These are phyloP conservation scores for Operophtera brumata DNA, from an alignment of 2,888 invertebrate species.

Conservation along the genomic window DNA sequence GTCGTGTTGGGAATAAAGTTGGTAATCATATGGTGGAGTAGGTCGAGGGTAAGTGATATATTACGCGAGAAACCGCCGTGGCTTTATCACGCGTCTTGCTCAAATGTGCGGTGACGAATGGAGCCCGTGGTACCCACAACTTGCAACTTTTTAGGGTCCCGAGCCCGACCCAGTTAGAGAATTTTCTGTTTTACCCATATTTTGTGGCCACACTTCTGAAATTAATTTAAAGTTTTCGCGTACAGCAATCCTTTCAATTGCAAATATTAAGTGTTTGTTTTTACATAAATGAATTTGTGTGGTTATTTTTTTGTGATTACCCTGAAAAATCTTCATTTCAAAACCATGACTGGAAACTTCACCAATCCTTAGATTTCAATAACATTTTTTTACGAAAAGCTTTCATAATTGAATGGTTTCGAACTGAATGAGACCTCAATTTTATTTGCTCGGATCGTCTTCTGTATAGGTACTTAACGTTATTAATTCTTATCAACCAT, in stretches of 20 bases:
- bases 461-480: constrained; percentile 47
- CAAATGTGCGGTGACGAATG: constrained; percentile 38
- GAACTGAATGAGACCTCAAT: constrained; percentile 34
- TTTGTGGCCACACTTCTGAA: constrained; percentile 10
- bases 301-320: constrained; percentile 2
- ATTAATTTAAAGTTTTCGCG: constrained; percentile 14
- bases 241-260: neutral
- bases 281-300: neutral
- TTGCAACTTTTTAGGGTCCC: constrained; percentile 24
- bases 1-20: neutral
- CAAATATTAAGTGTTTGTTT: neutral
- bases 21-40: constrained; percentile 1
- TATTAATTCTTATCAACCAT: constrained; percentile 53
- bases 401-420: constrained; percentile 41
- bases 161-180: constrained; percentile 25
- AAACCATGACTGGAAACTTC: constrained; percentile 29
- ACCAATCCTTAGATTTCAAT: constrained; percentile 28
- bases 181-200: constrained; percentile 13
- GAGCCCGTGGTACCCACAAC: constrained; percentile 22
- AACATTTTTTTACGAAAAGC: constrained; percentile 32
- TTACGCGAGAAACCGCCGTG: constrained; percentile 35
- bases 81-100: constrained; percentile 39
- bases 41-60: constrained; percentile 34
- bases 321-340: constrained; percentile 14
- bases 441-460: constrained; percentile 37